These are phyloP conservation scores for Gallirallus australis DNA, from an alignment of 2,797 vertebrate genomes.

Conservation along the genomic window DNA sequence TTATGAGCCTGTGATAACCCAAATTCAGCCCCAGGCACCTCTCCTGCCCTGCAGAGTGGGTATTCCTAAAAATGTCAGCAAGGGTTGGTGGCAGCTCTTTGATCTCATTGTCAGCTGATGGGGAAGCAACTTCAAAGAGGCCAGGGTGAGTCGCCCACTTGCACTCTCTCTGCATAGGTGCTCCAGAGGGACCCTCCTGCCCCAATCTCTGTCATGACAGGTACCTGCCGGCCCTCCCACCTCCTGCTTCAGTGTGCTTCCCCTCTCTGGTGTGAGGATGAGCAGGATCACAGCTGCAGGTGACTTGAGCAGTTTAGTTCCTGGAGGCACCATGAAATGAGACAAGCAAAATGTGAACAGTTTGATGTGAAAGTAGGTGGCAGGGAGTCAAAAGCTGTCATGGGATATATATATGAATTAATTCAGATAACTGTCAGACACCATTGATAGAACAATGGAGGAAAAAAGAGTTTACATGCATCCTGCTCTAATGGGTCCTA, in stretches of 20 bases:
- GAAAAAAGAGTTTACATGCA: neutral
- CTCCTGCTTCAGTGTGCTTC: rapidly evolving
- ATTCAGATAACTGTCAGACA: neutral
- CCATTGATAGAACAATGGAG: rapidly evolving
- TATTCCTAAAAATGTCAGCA: neutral
- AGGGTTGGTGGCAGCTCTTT: neutral
- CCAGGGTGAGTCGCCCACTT: neutral
- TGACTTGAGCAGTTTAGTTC: neutral
- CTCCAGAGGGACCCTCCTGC: no score
- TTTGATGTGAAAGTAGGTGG: neutral
- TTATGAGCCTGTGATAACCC: neutral
- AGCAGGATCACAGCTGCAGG: rapidly evolving
- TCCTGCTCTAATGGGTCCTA: neutral
- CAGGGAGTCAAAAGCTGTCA: neutral
- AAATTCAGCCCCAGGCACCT: neutral
- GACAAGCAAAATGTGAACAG: neutral
- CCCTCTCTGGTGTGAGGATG: neutral
- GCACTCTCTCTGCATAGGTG: rapidly evolving
- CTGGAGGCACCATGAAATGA: neutral
- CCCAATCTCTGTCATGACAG: rapidly evolving
- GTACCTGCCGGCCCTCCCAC: neutral
- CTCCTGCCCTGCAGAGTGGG: rapidly evolving
- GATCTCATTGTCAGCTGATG: neutral
- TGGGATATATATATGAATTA: neutral
- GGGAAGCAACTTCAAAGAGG: neutral